These are phyloP conservation scores for Endomychus coccineus DNA, from an alignment of 2,888 invertebrate species.

Conservation along the genomic window DNA sequence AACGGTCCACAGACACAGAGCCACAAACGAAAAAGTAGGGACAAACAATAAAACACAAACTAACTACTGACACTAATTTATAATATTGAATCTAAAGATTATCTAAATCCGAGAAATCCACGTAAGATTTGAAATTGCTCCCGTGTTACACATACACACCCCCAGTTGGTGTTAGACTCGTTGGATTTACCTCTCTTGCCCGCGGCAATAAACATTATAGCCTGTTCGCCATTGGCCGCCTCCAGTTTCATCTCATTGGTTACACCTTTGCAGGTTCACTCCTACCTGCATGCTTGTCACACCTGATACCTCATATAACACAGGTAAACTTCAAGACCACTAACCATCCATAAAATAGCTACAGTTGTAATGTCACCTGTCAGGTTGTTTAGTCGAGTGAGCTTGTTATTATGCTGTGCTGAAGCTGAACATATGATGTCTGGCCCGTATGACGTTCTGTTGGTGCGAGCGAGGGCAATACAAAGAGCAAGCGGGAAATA, in stretches of 20 bases:
- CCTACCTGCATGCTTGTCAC: constrained; percentile 38
- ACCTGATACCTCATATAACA: constrained; percentile 22
- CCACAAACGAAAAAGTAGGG: constrained; percentile 10
- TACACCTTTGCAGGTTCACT: constrained; percentile 42
- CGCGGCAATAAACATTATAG: constrained; percentile 41
- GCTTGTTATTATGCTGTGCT: no score
- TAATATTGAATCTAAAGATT: neutral
- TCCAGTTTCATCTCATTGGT: constrained; percentile 39
- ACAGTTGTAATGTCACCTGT: no score
- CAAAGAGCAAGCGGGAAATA: no score
- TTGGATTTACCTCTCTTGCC: constrained; percentile 37
- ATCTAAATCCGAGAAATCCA: no score
- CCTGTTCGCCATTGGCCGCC: constrained; percentile 43
- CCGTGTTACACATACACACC: constrained; percentile 35
- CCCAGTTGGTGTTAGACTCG: constrained; percentile 38
- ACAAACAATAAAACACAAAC: constrained; percentile 14
- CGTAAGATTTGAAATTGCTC: constrained; percentile 21
- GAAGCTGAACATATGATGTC: no score
- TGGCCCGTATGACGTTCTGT: no score
- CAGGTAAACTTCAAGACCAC: no score
- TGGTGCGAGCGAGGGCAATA: no score
- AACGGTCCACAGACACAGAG: constrained; percentile 16
- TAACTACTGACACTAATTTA: constrained; percentile 11
- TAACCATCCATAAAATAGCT: no score
- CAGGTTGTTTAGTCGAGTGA: no score